Evolutionary conservation across 2,888 invertebrate species (phyloP).

Genomic region (Micoletzkya japonica): DNA sequence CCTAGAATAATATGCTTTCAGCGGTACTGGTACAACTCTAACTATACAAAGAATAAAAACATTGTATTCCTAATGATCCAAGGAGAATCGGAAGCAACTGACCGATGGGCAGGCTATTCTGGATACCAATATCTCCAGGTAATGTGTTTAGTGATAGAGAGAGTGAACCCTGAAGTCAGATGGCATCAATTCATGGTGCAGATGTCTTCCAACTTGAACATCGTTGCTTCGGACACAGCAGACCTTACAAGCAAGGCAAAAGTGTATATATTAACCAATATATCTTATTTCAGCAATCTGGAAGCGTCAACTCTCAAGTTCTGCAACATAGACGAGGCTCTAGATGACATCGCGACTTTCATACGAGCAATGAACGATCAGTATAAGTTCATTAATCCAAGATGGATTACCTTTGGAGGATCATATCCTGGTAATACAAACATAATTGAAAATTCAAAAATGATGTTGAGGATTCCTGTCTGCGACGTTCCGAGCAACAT

Average conservation of each 20-base stretch:
- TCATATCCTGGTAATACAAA: conserved; percentile 77
- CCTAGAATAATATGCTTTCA: conserved; percentile 25
- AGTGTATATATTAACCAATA: not conserved
- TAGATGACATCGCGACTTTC: conserved; percentile 83
- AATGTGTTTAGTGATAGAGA: not conserved
- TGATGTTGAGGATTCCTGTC: not conserved
- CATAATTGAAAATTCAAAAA: not conserved
- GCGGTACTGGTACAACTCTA: conserved; percentile 47
- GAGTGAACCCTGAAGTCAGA: conserved; percentile 28
- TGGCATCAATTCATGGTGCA: conserved; percentile 49
- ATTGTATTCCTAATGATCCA: conserved; percentile 49
- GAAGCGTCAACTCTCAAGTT: conserved; percentile 79
- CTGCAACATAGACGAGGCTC: conserved; percentile 72
- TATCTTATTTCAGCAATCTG: conserved; percentile 74
- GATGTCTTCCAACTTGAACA: conserved; percentile 56
- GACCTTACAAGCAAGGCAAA: conserved; percentile 36
- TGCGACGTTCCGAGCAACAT: conserved; percentile 6
- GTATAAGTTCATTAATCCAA: conserved; percentile 65
- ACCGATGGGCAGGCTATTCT: conserved; percentile 12
- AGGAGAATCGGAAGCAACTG: conserved; percentile 30
- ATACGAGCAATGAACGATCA: conserved; percentile 74
- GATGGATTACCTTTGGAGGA: conserved; percentile 94
- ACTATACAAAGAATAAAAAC: conserved; percentile 34
- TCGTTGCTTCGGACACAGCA: conserved; percentile 50
- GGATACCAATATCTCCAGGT: conserved; percentile 23